Conservation (phyloP, 2,797 vertebrate genomes). For the Lerista edwardsae region DNA sequence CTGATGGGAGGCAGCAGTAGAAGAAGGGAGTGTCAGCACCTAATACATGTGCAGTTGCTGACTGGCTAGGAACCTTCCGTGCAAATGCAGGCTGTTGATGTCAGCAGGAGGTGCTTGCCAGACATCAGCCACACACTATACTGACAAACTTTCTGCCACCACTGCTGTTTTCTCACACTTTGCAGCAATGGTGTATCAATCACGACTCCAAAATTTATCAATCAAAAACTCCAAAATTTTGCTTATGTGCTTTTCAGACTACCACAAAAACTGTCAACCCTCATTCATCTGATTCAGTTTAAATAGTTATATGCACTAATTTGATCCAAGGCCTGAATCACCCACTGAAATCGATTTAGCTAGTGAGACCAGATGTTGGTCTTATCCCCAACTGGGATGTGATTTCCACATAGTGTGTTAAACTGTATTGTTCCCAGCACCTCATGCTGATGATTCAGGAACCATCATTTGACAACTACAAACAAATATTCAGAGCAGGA, state of each 20-base stretch:
- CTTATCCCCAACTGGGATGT: not conserved
- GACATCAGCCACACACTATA: not conserved
- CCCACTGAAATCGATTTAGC: too few relatives aligned
- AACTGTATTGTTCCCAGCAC: not conserved
- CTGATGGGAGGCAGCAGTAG: not conserved
- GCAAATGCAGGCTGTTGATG: not conserved
- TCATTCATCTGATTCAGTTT: slow-evolving; percentile 20
- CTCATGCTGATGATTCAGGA: not conserved
- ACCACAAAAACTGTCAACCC: not conserved
- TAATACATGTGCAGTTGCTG: not conserved
- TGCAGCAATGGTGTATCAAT: not conserved
- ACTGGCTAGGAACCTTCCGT: not conserved
- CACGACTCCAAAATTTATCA: not conserved
- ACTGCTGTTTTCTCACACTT: not conserved
- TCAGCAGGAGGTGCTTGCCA: not conserved
- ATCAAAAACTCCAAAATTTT: not conserved
- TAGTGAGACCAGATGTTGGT: not conserved
- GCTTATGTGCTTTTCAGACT: slow-evolving; percentile 8
- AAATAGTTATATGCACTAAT: not conserved
- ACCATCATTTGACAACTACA: not conserved
- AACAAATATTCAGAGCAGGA: not conserved
- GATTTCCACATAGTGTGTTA: not conserved
- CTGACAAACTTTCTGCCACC: not conserved
- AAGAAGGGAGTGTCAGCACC: not conserved
- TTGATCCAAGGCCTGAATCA: not conserved